Evolutionary conservation across 2,113 vertebrate genomes (phyloP), one percentile per base, ranked within the genome.

Genomic region (Gallinago media): DNA sequence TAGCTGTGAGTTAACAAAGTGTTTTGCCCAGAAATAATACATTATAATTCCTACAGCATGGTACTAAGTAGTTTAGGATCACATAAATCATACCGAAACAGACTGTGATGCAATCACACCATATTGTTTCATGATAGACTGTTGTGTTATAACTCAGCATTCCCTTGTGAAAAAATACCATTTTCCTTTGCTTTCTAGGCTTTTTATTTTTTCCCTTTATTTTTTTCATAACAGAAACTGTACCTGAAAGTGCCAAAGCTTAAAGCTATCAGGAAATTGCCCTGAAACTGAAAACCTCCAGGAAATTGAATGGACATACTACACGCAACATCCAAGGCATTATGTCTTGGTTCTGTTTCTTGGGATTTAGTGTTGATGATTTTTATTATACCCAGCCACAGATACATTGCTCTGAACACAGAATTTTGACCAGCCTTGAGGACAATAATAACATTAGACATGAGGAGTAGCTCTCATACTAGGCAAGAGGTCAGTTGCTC

Each of bases 261-360:
- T 90, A 96, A 96, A 97, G 26, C 47, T 87, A 90, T 47, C 81
- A 98, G 97, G 97, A 98, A 98, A 98, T 98, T 98, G 92, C 91
- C 55, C 63, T 96, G 96, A 97, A 98, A 98, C 92, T 79, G 93
- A 95, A 98, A 97, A 97, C 96, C 94, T 95, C 78, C 70, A 97
- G 97, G 97, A 98, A 98, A 98, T 97, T 97, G 96, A 93, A 61
- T 75, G 68, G 93, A 98, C 88, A 96, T n/a, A 59, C 55, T 63
- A 46, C 22, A 94, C 6, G 9, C 31, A 96, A 86, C 89, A 96
- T 95, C 72, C 38, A 81, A 92, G 75, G 79, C 79, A 95, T 88
- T 97, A 84, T 81, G 78, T 88, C 88, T 92, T 68, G 25, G 80
- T 88, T 94, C 47, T 85, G 80, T 93, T 97, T 84, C 89, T 96